Evolutionary conservation across 2,797 vertebrate genomes (phyloP), one percentile per base, ranked within the genome.

Genomic region (Spinibarbus caldwelli): DNA sequence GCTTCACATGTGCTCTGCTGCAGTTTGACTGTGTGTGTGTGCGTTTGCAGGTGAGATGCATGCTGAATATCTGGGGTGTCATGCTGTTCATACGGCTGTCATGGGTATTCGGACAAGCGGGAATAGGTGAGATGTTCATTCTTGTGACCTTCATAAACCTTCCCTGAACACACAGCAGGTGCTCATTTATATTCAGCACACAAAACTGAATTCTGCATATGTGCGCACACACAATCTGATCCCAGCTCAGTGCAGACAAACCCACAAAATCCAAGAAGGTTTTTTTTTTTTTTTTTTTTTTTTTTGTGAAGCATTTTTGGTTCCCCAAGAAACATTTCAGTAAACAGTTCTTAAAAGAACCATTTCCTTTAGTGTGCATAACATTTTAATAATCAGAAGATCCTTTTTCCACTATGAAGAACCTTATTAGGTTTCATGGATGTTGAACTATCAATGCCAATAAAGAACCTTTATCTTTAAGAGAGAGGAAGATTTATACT

Each of bases 11-110:
- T 52, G 29, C 12, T 62, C 19, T 12, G 23, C 10, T 26, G 34
- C 3, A 11, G 15, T 64, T 52, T 68, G 49, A 66, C 2, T 6
- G 26, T 70, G 5, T 57, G 38, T 71, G n/a, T n/a, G n/a, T 83
- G 34, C 71, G 26, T 47, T 1, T 47, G 80, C 93, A 99, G 98
- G 97, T 99, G 84, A 95, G 98, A 93, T 99, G 98, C 89, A 99
- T 99, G 98, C 92, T 99, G 91, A 99, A 99, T 90, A 99, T 99
- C 87, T 99, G 98, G 98, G 98, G 98, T 31, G 98, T 99, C 88
- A 99, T 99, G 98, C 94, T 99, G 89, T 99, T 99, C 91, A 99
- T 99, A 89, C 98, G 98, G 86, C 96, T 99, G 87, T 99, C 98
- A 86, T 99, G 98, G 98, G 97, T 99, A 85, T 96, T 99, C 85